These are phyloP conservation scores for Cosmopolites sordidus DNA, from an alignment of 2,888 invertebrate species.

Conservation along the genomic window DNA sequence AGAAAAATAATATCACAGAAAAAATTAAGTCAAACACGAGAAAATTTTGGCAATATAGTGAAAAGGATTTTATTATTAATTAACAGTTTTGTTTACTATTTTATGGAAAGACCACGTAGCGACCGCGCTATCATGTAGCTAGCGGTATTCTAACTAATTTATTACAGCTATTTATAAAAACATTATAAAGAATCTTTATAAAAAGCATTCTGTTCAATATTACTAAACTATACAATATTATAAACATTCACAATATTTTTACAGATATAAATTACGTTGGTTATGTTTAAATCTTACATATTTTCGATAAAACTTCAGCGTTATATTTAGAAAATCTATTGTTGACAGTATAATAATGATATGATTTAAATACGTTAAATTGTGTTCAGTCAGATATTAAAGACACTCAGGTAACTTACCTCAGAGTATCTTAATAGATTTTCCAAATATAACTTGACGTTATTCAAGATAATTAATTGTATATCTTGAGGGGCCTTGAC, in stretches of 20 bases:
- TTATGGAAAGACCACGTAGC: slow-evolving; percentile 46
- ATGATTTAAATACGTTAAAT: no score
- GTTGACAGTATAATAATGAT: no score
- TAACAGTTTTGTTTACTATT: slow-evolving; percentile 29
- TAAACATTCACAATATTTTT: background rate
- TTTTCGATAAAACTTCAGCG: background rate
- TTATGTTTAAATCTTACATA: no score
- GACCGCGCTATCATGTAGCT: slow-evolving; percentile 26
- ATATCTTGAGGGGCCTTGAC: no score
- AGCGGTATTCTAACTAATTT: background rate
- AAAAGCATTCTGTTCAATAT: background rate
- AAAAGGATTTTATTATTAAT: background rate
- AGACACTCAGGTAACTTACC: no score
- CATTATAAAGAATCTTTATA: background rate
- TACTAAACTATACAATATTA: background rate
- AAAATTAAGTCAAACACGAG: no score
- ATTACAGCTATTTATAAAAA: slow-evolving; percentile 1
- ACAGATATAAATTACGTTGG: background rate
- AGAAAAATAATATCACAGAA: no score
- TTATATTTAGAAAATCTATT: background rate
- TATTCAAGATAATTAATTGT: no score
- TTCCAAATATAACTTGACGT: no score
- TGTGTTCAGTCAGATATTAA: no score
- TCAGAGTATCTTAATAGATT: no score
- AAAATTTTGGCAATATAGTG: background rate